phyloP scores from a whole-genome alignment of 2,113 vertebrate species.

The Nycticorax nycticorax region DNA sequence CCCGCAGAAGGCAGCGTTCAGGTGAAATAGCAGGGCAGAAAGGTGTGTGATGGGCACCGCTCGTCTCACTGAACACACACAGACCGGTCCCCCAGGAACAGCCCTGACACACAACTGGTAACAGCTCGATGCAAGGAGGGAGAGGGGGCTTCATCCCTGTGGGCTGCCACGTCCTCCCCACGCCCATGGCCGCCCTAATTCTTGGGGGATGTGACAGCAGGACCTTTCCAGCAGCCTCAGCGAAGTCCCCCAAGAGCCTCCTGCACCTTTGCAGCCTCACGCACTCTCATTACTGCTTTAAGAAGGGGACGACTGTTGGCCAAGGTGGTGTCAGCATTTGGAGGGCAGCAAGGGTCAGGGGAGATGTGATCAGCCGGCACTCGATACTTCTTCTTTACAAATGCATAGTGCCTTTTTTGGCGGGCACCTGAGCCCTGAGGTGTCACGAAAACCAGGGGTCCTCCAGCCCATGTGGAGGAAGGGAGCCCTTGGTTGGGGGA shows the following conservation, averaged over 20 bases:
- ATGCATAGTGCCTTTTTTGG: not conserved
- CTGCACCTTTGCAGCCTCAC: not conserved
- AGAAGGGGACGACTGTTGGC: not conserved
- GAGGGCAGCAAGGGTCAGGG: not conserved
- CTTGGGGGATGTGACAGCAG: not conserved
- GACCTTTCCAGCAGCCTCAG: not conserved
- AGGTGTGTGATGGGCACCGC: not conserved
- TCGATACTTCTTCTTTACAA: not conserved
- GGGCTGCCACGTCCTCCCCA: not conserved
- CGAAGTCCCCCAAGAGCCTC: not conserved
- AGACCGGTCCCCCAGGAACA: fast-evolving
- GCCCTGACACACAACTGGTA: not conserved
- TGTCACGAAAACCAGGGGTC: not conserved
- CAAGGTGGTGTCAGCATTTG: not conserved
- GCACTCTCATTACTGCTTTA: not conserved
- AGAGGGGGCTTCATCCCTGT: not conserved
- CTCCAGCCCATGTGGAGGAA: not conserved
- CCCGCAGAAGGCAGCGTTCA: fast-evolving
- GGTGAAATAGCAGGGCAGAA: not conserved
- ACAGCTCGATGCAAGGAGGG: not conserved
- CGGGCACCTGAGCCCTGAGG: not conserved
- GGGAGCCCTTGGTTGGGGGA: not conserved
- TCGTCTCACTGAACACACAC: not conserved
- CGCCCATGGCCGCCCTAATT: not conserved
- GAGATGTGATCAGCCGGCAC: not conserved